Evolutionary conservation across 2,113 vertebrate genomes (phyloP), one percentile per base, ranked within the genome.

Genomic region (Miniopterus natalensis): DNA sequence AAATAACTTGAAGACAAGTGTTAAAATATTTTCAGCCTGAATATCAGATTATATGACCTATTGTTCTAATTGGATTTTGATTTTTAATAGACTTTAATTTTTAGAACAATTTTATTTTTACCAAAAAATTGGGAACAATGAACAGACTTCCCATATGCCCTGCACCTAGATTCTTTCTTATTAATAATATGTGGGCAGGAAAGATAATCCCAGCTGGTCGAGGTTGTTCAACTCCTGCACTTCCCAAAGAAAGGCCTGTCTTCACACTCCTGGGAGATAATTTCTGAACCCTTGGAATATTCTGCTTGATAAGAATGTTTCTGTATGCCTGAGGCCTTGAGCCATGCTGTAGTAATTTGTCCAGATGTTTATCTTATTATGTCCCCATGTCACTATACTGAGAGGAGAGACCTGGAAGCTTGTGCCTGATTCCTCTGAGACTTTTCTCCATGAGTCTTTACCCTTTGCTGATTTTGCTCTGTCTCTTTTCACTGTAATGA

Each of bases 61-160:
- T 85, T 95, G 66, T 94, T 98, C 75, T 45, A 2, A 95, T 75
- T 78, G 31, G 65, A 95, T 94, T 96, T 96, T 84, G 1, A 66
- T 91, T 74, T 93, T 59, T 77, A 79, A 74, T 42, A n/a, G 31
- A 78, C 13, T 61, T 27, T 27, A n/a, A 70, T 61, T 55, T 88
- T 90, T 70, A 81, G 15, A 75, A 80, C 6, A 80, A 74, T 85
- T 63, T 70, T 74, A 74, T 59, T 80, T 68, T 75, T 81, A 61
- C 9, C 25, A 47, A 83, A 90, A 84, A 88, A 45, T 71, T 77
- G 9, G 78, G 57, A 79, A 53, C 21, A 47, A 51, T 17, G 1
- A 63, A 53, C 6, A 51, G 0, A 68, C 18, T 36, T 68, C 53
- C 4, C 6, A 3, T 31, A 14, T 36, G 14, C 1, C 36, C 5